phyloP scores from a whole-genome alignment of 2,888 invertebrate genomes.

The Thymelicus sylvestris region DNA sequence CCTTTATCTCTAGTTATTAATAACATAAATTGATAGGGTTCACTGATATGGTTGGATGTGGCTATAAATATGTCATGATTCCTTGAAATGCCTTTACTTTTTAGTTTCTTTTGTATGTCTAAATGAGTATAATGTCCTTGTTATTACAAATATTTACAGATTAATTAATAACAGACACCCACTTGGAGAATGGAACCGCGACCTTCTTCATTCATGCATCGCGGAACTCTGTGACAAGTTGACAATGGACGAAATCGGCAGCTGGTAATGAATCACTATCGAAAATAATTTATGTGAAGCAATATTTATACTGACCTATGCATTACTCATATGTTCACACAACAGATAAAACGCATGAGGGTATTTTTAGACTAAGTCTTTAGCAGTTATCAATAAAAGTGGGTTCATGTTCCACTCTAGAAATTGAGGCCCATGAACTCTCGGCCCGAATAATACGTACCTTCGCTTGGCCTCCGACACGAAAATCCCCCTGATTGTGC shows the following conservation, averaged over 20 bases:
- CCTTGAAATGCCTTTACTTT: no score
- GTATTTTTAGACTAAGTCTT: conserved; percentile 44
- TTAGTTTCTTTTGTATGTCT: no score
- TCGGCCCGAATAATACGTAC: conserved; percentile 55
- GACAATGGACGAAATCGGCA: conserved; percentile 13
- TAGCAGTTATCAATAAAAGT: conserved; percentile 25
- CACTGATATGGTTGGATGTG: no score
- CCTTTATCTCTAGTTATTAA: no score
- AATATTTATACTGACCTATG: conserved; percentile 32
- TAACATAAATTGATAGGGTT: no score
- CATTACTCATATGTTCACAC: conserved; percentile 20
- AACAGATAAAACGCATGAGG: conserved; percentile 33
- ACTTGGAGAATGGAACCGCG: conserved; percentile 12
- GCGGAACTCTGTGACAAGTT: conserved; percentile 17
- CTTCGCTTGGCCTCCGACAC: conserved; percentile 75
- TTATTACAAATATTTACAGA: no score
- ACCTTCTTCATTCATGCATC: conserved; percentile 33
- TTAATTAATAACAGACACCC: not conserved
- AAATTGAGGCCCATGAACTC: conserved; percentile 10
- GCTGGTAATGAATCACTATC: conserved; percentile 41
- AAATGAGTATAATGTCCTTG: no score
- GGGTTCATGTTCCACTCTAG: not conserved
- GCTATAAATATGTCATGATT: no score
- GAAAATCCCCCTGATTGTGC: conserved; percentile 70
- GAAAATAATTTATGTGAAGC: conserved; percentile 38